Percentiles rank a stretch among this genome's conserved stretches.
phyloP scores from a whole-genome alignment of 2,113 vertebrate genomes.

The Meles meles region DNA sequence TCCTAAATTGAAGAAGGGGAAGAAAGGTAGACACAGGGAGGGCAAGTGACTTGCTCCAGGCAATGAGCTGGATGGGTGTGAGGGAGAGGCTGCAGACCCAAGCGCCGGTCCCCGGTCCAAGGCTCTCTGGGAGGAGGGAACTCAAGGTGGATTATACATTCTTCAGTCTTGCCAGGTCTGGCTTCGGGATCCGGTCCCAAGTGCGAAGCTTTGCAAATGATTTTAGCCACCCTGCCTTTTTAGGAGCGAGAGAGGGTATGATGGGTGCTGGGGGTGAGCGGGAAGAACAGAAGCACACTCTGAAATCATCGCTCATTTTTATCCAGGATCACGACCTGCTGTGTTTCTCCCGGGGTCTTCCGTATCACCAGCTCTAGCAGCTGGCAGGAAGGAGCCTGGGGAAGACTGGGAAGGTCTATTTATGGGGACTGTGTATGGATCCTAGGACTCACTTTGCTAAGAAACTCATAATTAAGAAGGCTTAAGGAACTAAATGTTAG shows the following conservation, averaged over 20 bases:
- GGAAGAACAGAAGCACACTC: neutral
- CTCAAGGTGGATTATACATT: neutral
- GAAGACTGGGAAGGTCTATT: neutral
- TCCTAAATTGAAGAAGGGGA: neutral
- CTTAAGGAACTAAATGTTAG: neutral
- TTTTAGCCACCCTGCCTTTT: neutral
- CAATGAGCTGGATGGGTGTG: too few relatives aligned
- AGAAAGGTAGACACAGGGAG: neutral
- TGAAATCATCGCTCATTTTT: neutral
- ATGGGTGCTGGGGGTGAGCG: too few relatives aligned
- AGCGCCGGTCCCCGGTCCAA: neutral
- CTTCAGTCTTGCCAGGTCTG: neutral
- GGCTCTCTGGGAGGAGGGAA: neutral
- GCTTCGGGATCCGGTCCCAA: neutral
- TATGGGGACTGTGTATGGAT: neutral
- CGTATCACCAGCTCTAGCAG: accelerated
- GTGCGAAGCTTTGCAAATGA: neutral
- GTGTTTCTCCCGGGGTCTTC: neutral
- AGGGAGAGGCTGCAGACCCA: neutral
- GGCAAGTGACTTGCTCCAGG: neutral
- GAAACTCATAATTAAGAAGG: neutral
- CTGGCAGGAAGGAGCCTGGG: neutral
- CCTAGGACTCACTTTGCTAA: neutral
- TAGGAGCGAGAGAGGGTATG: too few relatives aligned
- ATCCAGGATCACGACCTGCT: neutral